Evolutionary conservation across 2,113 vertebrate genomes (phyloP), one percentile per base, ranked within the genome.

Genomic region (Heterotilapia buettikoferi): DNA sequence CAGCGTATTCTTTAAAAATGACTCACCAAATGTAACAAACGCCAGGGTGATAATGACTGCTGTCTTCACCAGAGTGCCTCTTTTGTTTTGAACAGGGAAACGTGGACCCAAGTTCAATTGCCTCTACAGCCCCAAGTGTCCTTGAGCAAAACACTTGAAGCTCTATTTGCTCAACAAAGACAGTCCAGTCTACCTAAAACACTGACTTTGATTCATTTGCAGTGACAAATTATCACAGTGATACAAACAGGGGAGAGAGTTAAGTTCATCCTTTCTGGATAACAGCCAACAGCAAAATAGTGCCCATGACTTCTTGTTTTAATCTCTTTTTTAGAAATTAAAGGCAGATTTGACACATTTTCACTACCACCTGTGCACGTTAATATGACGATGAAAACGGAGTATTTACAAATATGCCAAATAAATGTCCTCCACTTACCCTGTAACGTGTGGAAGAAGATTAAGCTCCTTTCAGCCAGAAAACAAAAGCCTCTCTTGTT

Each of bases 401-500:
- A 89, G 9, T 19, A 47, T 59, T 52, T 24, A 45, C 11, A 78
- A 24, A 82, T 8, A 31, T 21, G 19, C 6, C 59, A 36, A 36
- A 56, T 50, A 53, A 83, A 91, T 82, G 78, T 40, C 83, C 78
- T 88, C 38, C 71, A 88, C 95, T 91, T 76, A 94, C 93, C 90
- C 88, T 89, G 89, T 82, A 80, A 66, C 83, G 43, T 86, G 76
- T 79, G 24, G 40, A 66, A 80, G 88, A 84, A 82, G 82, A 88
- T 84, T 29, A 9, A 66, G 82, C 85, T 92, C 90, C 90, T 83
- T 26, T 13, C 19, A 53, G 80, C 18, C 43, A 3, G 50, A 18
- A 83, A 89, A 86, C 38, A 80, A 38, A 80, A 79, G 21, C 12
- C 24, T 81, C 26, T 24, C 26, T 84, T 36, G 9, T 38, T 71